Conservation (phyloP, 2,113 vertebrate species). For the Hylia prasina region DNA sequence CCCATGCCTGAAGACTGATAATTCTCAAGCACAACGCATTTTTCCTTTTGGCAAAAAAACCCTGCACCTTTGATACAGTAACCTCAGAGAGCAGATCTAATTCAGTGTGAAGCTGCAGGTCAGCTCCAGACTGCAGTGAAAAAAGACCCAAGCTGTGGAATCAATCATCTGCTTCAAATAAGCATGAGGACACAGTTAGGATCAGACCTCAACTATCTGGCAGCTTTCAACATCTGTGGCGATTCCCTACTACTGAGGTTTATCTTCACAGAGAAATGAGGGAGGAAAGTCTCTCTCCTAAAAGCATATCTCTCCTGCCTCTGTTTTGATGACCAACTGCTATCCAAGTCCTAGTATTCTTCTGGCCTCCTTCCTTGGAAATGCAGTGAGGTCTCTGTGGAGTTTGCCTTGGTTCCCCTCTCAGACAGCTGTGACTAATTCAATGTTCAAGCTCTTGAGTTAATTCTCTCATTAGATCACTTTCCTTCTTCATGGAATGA, state of each 20-base stretch:
- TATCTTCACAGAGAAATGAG: background rate
- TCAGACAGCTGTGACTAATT: constrained; percentile 66
- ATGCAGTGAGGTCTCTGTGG: constrained; percentile 32
- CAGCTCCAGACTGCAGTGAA: background rate
- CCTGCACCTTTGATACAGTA: background rate
- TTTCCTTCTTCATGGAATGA: constrained; percentile 59
- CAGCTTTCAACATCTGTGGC: background rate
- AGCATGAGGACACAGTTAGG: background rate
- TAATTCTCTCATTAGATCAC: constrained; percentile 64
- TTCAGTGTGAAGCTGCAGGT: background rate
- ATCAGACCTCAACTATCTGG: background rate
- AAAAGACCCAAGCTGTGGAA: background rate
- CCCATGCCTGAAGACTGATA: background rate
- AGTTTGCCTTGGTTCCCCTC: constrained; percentile 41
- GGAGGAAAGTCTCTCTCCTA: background rate
- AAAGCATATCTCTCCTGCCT: background rate
- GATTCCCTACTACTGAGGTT: background rate
- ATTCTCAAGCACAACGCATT: background rate
- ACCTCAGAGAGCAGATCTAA: background rate
- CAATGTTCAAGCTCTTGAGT: constrained; percentile 42
- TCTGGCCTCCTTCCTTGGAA: constrained; percentile 40
- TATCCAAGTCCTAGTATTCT: background rate
- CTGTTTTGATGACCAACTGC: constrained; percentile 5
- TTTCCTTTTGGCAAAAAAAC: background rate
- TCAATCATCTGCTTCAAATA: background rate